phyloP scores from a whole-genome alignment of 2,888 invertebrate species.

The Orchestes rusci region DNA sequence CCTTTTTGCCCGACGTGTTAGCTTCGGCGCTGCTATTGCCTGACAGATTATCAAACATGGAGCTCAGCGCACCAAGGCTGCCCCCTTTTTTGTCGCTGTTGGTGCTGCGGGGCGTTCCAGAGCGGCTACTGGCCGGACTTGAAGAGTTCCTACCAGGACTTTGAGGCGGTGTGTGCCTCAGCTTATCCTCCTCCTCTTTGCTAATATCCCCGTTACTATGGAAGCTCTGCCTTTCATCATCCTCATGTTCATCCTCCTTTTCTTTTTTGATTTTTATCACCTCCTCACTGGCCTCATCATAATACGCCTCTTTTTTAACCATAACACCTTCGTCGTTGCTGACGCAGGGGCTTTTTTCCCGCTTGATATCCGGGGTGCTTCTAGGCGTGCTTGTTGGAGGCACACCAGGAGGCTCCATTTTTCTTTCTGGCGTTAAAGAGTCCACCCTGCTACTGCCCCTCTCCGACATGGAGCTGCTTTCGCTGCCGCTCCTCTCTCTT shows the following conservation, averaged over 20 bases:
- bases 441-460: constrained; percentile 74
- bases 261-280: constrained; percentile 38
- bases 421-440: constrained; percentile 73
- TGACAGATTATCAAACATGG: constrained; percentile 83
- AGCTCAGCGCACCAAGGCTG: constrained; percentile 76
- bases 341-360: constrained; percentile 44
- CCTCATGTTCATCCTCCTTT: constrained; percentile 40
- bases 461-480: constrained; percentile 82
- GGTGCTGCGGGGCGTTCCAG: constrained; percentile 64
- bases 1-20: constrained; percentile 49
- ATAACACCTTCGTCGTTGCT: constrained; percentile 36
- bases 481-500: constrained; percentile 79
- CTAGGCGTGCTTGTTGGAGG: constrained; percentile 54
- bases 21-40: constrained; percentile 45
- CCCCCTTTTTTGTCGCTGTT: constrained; percentile 56
- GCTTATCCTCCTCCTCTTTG: constrained; percentile 38
- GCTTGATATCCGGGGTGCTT: constrained; percentile 61
- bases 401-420: constrained; percentile 56
- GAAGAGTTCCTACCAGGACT: constrained; percentile 57
- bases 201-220: constrained; percentile 38
- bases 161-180: constrained; percentile 41
- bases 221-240: constrained; percentile 42
- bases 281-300: constrained; percentile 37
- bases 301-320: constrained; percentile 39
- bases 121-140: constrained; percentile 70